Conservation (phyloP, 2,797 vertebrate species). For the Mormyrus proboscirostris region DNA sequence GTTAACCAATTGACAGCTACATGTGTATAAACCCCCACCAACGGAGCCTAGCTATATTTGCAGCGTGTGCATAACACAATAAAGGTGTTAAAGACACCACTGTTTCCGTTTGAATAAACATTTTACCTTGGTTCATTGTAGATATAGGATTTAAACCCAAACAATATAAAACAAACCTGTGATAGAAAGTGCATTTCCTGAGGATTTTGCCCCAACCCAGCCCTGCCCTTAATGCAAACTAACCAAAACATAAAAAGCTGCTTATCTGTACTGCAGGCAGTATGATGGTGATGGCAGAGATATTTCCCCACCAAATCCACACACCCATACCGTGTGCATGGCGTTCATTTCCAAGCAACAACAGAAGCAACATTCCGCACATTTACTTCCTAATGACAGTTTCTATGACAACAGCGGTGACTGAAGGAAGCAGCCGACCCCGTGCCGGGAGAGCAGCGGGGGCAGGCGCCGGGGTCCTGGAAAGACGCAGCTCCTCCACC, state of each 20-base stretch:
- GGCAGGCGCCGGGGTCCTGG: slow-evolving; percentile 20
- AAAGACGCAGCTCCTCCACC: neutral
- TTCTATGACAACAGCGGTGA: slow-evolving; percentile 45
- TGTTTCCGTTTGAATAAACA: neutral
- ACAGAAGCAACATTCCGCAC: slow-evolving; percentile 28
- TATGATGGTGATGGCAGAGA: neutral
- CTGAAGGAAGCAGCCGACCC: slow-evolving; percentile 26
- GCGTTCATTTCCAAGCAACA: slow-evolving; percentile 33
- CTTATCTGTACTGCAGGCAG: neutral
- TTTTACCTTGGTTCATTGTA: neutral
- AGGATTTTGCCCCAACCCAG: neutral
- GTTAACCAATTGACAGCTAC: neutral
- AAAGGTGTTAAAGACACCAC: neutral
- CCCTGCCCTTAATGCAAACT: neutral
- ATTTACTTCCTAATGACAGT: slow-evolving; percentile 47
- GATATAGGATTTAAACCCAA: neutral
- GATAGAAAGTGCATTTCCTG: too few relatives aligned
- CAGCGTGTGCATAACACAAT: neutral
- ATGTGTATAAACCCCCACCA: neutral
- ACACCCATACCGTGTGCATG: neutral
- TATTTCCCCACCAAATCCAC: neutral
- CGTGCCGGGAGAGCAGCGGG: slow-evolving; percentile 15
- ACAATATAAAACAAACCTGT: too few relatives aligned
- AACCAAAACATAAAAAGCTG: neutral
- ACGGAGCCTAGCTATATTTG: neutral